Evolutionary conservation across 1,140 invertebrate species (phyloP).

Genomic region (Rhynchophorus ferrugineus): DNA sequence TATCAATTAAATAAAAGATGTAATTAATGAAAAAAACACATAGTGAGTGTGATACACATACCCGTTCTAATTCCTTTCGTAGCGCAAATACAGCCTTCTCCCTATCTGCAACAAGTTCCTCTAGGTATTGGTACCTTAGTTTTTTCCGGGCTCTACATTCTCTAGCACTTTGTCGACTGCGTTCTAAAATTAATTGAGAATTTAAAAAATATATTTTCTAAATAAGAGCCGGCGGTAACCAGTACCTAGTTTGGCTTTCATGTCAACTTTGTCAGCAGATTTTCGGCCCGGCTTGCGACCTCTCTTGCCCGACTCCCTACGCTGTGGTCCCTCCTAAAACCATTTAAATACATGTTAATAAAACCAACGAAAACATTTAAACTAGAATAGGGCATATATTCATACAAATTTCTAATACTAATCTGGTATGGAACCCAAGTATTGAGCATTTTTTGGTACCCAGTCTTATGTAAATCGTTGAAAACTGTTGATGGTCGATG

Average conservation of each 20-base stretch:
- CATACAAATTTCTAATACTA: no score
- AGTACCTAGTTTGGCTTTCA: constrained; percentile 85
- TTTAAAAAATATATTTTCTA: constrained; percentile 2
- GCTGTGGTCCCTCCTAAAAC: constrained; percentile 50
- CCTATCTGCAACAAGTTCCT: constrained; percentile 87
- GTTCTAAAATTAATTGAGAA: constrained; percentile 54
- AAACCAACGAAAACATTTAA: no score
- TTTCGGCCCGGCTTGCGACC: constrained; percentile 84
- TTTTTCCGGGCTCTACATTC: constrained; percentile 97
- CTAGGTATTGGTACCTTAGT: constrained; percentile 92
- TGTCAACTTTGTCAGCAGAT: constrained; percentile 82
- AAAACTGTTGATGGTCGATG: no score
- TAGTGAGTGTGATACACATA: no score
- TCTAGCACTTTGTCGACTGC: constrained; percentile 91
- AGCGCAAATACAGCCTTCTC: constrained; percentile 90
- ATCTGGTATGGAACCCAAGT: not conserved
- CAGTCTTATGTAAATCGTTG: no score
- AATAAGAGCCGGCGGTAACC: not conserved
- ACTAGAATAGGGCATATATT: no score
- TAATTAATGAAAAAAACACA: no score
- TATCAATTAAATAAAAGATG: no score
- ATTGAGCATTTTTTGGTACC: not conserved
- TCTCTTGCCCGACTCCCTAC: constrained; percentile 74
- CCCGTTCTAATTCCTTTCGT: constrained; percentile 84
- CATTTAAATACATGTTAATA: constrained; percentile 15